A percentile compares a stretch with the other conserved stretches of the same genome.
Evolutionary conservation across 2,797 vertebrate species (phyloP).

Genomic region (Buceros bicornis): DNA sequence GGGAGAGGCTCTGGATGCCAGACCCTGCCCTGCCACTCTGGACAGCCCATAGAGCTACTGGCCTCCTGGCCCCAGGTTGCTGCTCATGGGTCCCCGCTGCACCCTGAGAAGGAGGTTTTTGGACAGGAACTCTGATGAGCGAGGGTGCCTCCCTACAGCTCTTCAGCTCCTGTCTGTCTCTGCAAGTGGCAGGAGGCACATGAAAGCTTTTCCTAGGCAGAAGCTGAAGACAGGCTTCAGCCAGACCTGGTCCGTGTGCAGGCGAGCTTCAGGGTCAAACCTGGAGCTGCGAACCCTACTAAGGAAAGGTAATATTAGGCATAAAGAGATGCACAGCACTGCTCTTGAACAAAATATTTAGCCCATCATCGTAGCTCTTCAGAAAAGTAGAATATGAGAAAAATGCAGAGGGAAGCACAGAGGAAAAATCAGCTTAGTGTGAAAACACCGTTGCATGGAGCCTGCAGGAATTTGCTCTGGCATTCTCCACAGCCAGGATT

Average conservation of each 20-base stretch:
- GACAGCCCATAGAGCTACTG: not conserved
- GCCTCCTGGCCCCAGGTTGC: too few species aligned
- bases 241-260: not conserved
- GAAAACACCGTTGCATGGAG: not conserved
- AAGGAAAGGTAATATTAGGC: not conserved
- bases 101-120: not conserved
- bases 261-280: not conserved
- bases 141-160: not conserved
- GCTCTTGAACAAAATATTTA: not conserved
- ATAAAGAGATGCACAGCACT: not conserved
- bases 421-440: not conserved
- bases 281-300: not conserved
- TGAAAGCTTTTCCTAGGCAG: not conserved
- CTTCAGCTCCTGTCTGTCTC: not conserved
- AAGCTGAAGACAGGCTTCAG: too few species aligned
- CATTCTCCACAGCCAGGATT: not conserved
- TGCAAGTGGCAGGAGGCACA: not conserved
- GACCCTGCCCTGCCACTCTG: not conserved
- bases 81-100: accelerated
- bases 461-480: not conserved
- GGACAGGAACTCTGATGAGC: not conserved
- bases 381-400: not conserved
- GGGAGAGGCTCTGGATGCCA: not conserved
- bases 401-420: not conserved
- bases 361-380: not conserved